Evolutionary conservation across 92 coral and sea anemone genomes (phyloP), one percentile per base, ranked within the genome.

Genomic region (Virgularia gustaviana): DNA sequence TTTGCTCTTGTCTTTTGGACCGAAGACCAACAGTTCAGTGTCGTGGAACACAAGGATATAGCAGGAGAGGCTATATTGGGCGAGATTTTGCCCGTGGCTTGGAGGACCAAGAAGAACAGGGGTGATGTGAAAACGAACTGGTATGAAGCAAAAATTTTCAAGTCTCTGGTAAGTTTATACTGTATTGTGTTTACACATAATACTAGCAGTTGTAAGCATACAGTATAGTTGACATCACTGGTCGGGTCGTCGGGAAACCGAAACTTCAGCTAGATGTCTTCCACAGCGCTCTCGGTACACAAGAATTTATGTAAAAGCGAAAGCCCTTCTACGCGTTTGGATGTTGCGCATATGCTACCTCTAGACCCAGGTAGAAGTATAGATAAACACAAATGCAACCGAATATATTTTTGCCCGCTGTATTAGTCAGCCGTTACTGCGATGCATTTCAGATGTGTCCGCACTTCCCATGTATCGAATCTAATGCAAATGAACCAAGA

Each of bases 1-100:
- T 64, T 64, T 62, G 63, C 80, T 41, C 31, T 75, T 49, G 79
- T 75, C 49, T 75, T 59, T 56, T 75, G 80, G 80, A 45, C 15
- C 3, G 59, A 63, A 38, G 73, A 63, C 35, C 33, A 63, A 30
- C 79, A 74, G 42, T 60, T 23, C 30, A 60, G 72, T 63, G 79
- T 74, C 25, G 72, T 74, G 7, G 18, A 31, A 16, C 27, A 45
- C 37, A 42, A 27, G 9, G 49, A 61, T 22, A 75, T 75, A 36
- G 55, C 41, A 36, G 79, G 79, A 38, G 38, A 74, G 38, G 56
- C 65, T 36, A 60, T 24, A 1, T 35, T 65, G 68, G 79, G 79
- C 37, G 62, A 30, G 44, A 52, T 41, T 10, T 12, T 55, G 19
- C 73, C 65, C 57, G 79, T 80, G 33, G 85, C 73, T 30, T 80